Conservation (phyloP, 1,140 invertebrate genomes). For the Halictus rubicundus region DNA sequence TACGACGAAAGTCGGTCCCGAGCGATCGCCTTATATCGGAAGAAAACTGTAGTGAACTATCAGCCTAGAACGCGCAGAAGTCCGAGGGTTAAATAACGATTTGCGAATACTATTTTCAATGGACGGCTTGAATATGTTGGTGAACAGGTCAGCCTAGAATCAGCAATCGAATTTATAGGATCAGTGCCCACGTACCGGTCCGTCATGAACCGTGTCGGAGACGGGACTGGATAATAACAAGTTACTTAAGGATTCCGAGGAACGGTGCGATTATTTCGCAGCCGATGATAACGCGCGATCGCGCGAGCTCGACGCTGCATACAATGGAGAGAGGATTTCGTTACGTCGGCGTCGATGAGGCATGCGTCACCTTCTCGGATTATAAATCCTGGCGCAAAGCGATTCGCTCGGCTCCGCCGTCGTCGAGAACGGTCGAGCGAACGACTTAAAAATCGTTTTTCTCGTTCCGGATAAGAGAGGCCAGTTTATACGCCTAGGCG, state of each 20-base stretch:
- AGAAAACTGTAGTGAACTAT: too few relatives aligned
- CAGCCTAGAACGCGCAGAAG: too few relatives aligned
- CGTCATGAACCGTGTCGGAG: background rate
- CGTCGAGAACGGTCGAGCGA: background rate
- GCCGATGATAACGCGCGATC: constrained; percentile 13
- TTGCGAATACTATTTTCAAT: too few relatives aligned
- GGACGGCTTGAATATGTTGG: too few relatives aligned
- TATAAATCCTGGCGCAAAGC: constrained; percentile 20
- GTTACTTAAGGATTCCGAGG: constrained; percentile 4
- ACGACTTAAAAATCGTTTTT: constrained; percentile 49
- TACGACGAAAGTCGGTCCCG: too few relatives aligned
- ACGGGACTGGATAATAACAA: constrained; percentile 7
- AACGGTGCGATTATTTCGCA: constrained; percentile 8
- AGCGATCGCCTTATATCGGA: too few relatives aligned
- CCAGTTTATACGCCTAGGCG: constrained; percentile 40
- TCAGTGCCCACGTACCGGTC: too few relatives aligned
- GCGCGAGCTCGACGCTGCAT: background rate
- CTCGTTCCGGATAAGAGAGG: constrained; percentile 46
- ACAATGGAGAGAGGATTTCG: background rate
- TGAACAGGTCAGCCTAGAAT: too few relatives aligned
- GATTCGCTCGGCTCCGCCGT: constrained; percentile 28
- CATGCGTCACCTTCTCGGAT: constrained; percentile 25
- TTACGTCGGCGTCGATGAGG: constrained; percentile 26
- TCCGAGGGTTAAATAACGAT: too few relatives aligned
- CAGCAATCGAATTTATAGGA: too few relatives aligned